Evolutionary conservation across 2,888 invertebrate species (phyloP).

Genomic region (Volucella zonaria): DNA sequence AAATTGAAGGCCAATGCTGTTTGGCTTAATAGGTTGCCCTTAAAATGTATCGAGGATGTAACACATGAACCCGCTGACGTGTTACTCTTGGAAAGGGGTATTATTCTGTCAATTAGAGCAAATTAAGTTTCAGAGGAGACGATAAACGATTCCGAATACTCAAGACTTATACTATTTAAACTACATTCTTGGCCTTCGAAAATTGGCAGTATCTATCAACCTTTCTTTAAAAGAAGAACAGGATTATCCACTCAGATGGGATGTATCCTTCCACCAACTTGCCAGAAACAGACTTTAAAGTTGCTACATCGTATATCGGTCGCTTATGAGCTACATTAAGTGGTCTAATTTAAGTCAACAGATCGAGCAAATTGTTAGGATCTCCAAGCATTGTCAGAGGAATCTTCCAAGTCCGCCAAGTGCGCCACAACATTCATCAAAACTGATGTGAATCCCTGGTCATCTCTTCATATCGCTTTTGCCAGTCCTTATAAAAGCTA

Average conservation of each 20-base stretch:
- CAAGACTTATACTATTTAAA: not conserved
- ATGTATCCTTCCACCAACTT: not conserved
- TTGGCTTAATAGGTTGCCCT: constrained; percentile 17
- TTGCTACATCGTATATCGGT: too few species aligned
- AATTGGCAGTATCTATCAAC: not conserved
- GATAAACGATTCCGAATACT: not conserved
- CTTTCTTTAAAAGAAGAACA: not conserved
- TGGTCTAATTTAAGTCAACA: too few species aligned
- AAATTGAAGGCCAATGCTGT: not conserved
- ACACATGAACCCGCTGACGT: not conserved
- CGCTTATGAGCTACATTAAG: too few species aligned
- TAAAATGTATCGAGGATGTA: not conserved
- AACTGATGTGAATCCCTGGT: too few species aligned
- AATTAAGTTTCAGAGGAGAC: too few species aligned
- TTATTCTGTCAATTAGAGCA: not conserved
- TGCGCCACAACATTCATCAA: too few species aligned
- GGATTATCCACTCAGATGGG: constrained; percentile 18
- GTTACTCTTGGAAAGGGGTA: constrained; percentile 2
- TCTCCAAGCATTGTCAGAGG: too few species aligned
- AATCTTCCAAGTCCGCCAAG: too few species aligned
- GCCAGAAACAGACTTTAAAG: not conserved
- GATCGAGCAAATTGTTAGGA: too few species aligned
- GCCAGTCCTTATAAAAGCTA: too few species aligned
- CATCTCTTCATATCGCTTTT: too few species aligned
- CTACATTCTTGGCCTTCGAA: not conserved